Conservation (phyloP, 2,888 invertebrate genomes). For the Tetrapedia diversipes region DNA sequence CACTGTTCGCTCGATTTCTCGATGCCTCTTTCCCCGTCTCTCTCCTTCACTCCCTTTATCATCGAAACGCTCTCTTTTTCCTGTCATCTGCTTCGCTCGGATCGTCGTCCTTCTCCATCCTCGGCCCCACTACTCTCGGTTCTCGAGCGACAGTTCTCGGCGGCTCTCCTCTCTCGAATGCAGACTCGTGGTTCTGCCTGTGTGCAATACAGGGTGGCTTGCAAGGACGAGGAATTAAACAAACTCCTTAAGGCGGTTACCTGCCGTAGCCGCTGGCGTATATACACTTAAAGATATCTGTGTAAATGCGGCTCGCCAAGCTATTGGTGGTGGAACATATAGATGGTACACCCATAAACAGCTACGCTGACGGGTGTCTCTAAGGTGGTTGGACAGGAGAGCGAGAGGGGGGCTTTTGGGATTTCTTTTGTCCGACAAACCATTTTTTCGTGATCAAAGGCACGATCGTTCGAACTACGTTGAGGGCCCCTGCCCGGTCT, state of each 20-base stretch:
- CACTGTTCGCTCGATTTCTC: conserved; percentile 43
- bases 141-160: conserved; percentile 53
- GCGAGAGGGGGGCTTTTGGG: conserved; percentile 35
- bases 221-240: conserved; percentile 72
- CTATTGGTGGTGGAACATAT: not conserved
- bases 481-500: not conserved
- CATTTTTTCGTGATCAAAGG: conserved; percentile 50
- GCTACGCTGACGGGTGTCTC: conserved; percentile 30
- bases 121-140: conserved; percentile 19
- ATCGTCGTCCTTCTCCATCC: conserved; percentile 32
- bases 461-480: conserved; percentile 21
- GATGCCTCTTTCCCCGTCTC: not conserved
- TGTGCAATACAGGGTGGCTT: conserved; percentile 71
- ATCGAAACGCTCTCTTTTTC: conserved; percentile 36
- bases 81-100: conserved; percentile 40
- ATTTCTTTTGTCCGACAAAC: conserved; percentile 63
- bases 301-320: conserved; percentile 10
- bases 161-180: conserved; percentile 43
- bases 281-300: conserved; percentile 22
- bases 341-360: conserved; percentile 12
- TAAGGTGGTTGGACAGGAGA: conserved; percentile 16
- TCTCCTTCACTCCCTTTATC: conserved; percentile 20
- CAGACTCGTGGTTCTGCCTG: conserved; percentile 52
- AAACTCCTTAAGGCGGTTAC: conserved; percentile 72
- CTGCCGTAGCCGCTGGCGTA: conserved; percentile 50